Evolutionary conservation across 2,113 vertebrate genomes (phyloP).

Genomic region (Trichomycterus rosablanca): DNA sequence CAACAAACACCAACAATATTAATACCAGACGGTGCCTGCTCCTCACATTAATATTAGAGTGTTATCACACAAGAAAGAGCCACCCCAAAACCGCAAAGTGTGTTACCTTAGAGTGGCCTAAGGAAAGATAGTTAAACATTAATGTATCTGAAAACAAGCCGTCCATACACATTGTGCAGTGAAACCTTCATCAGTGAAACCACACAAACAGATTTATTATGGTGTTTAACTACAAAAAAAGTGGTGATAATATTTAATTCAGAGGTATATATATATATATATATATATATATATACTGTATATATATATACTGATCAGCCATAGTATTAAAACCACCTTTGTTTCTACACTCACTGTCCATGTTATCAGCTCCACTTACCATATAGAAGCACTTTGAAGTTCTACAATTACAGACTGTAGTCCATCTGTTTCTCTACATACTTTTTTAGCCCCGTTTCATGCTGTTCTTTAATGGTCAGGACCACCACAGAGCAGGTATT

Average conservation of each 20-base stretch:
- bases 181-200: not conserved
- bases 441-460: too few species aligned
- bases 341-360: too few species aligned
- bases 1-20: slow-evolving; percentile 25
- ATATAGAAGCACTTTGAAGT: too few species aligned
- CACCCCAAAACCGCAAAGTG: slow-evolving; percentile 5
- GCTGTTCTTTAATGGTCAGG: too few species aligned
- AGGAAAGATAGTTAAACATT: slow-evolving; percentile 25
- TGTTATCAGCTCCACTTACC: too few species aligned
- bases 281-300: too few species aligned
- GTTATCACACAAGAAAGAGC: not conserved
- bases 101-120: not conserved
- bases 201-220: not conserved
- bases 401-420: too few species aligned
- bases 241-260: not conserved
- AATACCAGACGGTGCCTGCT: slow-evolving; percentile 4
- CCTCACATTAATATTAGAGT: slow-evolving; percentile 21
- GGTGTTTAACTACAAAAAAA: not conserved
- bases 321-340: too few species aligned
- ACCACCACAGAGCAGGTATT: too few species aligned
- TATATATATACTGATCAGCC: too few species aligned
- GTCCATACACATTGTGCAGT: not conserved
- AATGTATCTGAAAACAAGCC: slow-evolving; percentile 8
- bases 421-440: too few species aligned
- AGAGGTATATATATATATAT: too few species aligned